These are phyloP conservation scores for Listrodromus nycthemerus DNA, from an alignment of 2,888 invertebrate genomes.

Conservation along the genomic window DNA sequence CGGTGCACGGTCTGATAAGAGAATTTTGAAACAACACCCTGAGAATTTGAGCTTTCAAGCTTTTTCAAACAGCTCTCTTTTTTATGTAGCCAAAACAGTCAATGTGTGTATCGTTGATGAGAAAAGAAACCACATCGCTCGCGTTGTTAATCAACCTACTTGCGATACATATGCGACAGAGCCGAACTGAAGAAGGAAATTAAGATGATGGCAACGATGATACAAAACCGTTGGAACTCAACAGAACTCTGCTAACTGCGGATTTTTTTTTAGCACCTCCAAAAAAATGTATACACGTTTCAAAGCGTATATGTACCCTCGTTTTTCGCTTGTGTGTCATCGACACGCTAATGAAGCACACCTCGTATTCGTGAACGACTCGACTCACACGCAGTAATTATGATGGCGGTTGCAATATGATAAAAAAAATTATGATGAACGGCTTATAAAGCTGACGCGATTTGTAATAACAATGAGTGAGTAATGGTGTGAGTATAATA, in stretches of 20 bases:
- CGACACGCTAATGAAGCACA: constrained; percentile 14
- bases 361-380: not conserved
- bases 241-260: constrained; percentile 23
- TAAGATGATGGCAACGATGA: constrained; percentile 29
- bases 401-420: constrained; percentile 72
- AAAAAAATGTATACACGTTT: constrained; percentile 12
- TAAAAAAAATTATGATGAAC: constrained; percentile 73
- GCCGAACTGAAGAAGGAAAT: constrained; percentile 26
- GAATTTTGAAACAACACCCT: constrained; percentile 59
- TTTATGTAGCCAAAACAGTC: not conserved
- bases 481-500: constrained; percentile 78
- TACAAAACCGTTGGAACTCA: constrained; percentile 6
- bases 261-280: not conserved
- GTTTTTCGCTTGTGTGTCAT: constrained; percentile 55
- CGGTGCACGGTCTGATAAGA: constrained; percentile 4
- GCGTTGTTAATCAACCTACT: constrained; percentile 46
- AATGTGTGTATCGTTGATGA: constrained; percentile 16
- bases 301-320: constrained; percentile 43
- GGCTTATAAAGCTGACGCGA: constrained; percentile 77
- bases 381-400: constrained; percentile 55
- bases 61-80: constrained; percentile 9
- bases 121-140: constrained; percentile 27
- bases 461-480: constrained; percentile 75
- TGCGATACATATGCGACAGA: constrained; percentile 25
- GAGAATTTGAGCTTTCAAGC: constrained; percentile 37